phyloP scores from a whole-genome alignment of 2,888 invertebrate genomes.

The Autographa gamma region DNA sequence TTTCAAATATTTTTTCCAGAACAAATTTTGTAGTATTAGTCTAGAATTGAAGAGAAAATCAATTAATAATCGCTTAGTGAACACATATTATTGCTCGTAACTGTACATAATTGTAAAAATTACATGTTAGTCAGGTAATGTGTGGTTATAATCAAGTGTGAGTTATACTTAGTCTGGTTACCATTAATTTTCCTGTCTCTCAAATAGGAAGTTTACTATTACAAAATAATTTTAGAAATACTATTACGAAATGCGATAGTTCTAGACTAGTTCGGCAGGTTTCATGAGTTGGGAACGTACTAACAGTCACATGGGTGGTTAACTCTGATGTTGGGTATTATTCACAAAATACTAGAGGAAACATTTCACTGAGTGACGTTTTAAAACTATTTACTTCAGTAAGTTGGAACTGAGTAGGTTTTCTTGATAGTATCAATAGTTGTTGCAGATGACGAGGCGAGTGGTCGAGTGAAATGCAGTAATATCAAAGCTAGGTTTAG shows the following conservation, averaged over 20 bases:
- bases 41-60: no score
- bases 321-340: background rate
- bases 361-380: no score
- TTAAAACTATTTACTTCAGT: no score
- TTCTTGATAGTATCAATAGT: no score
- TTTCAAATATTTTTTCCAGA: no score
- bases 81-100: no score
- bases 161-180: conserved; percentile 1
- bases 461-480: no score
- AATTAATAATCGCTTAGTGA: no score
- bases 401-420: no score
- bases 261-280: background rate
- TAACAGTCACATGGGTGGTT: background rate
- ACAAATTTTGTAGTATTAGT: no score
- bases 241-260: background rate
- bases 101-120: background rate
- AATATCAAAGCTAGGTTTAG: no score
- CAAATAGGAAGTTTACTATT: conserved; percentile 2
- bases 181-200: conserved; percentile 1
- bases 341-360: background rate
- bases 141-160: conserved; percentile 7
- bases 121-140: conserved; percentile 5
- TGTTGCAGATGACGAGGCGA: no score
- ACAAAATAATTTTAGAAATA: background rate
- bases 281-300: background rate